Conservation (phyloP, 2,113 vertebrate genomes). For the Hemicordylus capensis region DNA sequence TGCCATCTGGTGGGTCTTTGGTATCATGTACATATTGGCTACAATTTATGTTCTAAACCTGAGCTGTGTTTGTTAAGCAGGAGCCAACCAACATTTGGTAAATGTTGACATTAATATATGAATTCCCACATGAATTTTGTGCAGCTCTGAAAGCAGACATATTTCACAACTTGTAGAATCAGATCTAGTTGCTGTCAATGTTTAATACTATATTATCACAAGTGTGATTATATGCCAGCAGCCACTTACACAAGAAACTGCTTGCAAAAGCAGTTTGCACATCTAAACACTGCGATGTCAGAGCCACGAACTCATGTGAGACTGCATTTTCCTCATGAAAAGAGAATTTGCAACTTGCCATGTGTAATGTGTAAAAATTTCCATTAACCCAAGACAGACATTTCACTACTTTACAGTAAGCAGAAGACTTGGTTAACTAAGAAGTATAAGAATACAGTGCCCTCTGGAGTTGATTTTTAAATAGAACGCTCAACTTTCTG, state of each 20-base stretch:
- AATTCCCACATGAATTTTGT: neutral
- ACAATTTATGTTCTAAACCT: neutral
- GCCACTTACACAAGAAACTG: too few relatives aligned
- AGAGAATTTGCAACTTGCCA: too few relatives aligned
- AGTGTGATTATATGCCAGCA: neutral
- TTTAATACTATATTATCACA: too few relatives aligned
- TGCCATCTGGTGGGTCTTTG: constrained; percentile 22
- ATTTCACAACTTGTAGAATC: neutral
- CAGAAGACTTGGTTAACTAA: neutral
- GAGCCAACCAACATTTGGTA: too few relatives aligned
- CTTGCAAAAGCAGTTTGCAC: neutral
- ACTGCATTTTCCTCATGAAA: neutral
- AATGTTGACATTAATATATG: neutral
- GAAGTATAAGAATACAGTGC: constrained; percentile 25
- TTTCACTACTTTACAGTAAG: neutral
- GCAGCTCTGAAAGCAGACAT: neutral
- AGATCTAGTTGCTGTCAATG: too few relatives aligned
- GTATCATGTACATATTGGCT: neutral
- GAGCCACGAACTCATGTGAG: neutral
- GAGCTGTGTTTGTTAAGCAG: neutral
- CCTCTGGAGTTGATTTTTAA: constrained; percentile 62
- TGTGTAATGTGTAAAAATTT: neutral
- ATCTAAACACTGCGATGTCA: neutral
- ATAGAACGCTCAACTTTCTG: too few relatives aligned
- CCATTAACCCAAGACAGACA: fast-evolving